phyloP scores from a whole-genome alignment of 2,113 vertebrate genomes.

The Empidonax alnorum region DNA sequence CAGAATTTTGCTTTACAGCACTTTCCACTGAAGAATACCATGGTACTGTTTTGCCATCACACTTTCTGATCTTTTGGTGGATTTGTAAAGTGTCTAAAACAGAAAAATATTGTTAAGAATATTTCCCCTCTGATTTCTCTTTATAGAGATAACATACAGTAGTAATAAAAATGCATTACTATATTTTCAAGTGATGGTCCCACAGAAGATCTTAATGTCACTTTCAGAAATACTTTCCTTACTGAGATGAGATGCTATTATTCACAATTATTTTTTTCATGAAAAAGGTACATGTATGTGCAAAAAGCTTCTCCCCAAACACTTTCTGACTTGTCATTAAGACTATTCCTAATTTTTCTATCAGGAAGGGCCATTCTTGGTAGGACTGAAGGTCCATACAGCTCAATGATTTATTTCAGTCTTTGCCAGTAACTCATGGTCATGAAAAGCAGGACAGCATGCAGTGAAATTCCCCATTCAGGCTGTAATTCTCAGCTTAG shows the following conservation, averaged over 20 bases:
- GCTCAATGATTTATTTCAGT: background rate
- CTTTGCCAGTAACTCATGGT: background rate
- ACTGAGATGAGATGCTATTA: background rate
- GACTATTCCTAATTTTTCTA: background rate
- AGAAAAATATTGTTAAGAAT: background rate
- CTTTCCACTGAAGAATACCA: background rate
- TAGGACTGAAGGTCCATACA: background rate
- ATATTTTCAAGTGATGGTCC: background rate
- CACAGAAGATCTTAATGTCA: background rate
- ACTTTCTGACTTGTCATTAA: background rate
- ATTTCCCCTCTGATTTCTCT: background rate
- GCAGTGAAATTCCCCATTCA: background rate
- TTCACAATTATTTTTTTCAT: background rate
- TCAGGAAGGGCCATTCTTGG: background rate
- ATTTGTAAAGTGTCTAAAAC: conserved; percentile 26
- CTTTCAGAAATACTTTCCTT: background rate
- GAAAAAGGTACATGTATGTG: background rate
- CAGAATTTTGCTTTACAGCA: background rate
- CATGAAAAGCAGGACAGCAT: background rate
- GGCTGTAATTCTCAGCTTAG: background rate
- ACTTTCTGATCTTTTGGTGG: background rate
- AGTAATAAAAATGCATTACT: background rate
- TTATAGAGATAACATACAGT: background rate
- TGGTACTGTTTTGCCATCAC: background rate
- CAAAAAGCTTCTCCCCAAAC: background rate